Evolutionary conservation across 2,797 vertebrate genomes (phyloP).

Genomic region (Sternarchorhynchus goeldii): DNA sequence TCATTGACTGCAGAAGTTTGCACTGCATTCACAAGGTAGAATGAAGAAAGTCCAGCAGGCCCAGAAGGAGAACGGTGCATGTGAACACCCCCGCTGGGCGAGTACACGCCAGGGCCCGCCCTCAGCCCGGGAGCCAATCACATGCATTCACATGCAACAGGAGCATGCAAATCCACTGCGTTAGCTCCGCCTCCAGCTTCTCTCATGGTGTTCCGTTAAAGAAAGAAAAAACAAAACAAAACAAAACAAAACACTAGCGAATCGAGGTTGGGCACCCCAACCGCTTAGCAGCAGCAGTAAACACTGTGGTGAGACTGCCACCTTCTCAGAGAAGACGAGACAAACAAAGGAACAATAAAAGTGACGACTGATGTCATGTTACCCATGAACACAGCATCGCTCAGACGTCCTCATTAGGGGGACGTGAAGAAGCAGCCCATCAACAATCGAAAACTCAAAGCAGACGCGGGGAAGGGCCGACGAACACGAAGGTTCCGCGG

Average conservation of each 20-base stretch:
- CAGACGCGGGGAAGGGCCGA: conserved; percentile 17
- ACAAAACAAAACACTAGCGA: not conserved
- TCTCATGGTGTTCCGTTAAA: conserved; percentile 9
- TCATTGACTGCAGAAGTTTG: conserved; percentile 2
- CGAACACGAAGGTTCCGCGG: not conserved
- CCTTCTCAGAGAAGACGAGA: conserved; percentile 27
- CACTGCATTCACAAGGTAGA: not conserved
- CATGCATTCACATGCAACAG: conserved; percentile 14
- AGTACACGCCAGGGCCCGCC: not conserved
- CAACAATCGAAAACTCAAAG: conserved; percentile 29
- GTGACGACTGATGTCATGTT: conserved; percentile 40
- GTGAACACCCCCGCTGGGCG: conserved; percentile 8
- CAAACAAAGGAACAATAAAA: conserved; percentile 35
- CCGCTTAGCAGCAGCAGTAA: conserved; percentile 22
- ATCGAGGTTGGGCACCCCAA: not conserved
- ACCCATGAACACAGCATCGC: conserved; percentile 5
- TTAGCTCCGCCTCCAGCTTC: conserved; percentile 2
- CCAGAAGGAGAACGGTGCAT: conserved; percentile 12
- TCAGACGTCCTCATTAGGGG: conserved; percentile 39
- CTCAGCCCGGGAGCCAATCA: too few relatives aligned
- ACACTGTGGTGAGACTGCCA: conserved; percentile 4
- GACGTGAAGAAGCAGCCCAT: conserved; percentile 21
- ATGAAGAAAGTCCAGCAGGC: conserved; percentile 3
- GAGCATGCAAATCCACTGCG: conserved; percentile 39
- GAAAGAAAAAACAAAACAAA: not conserved